Evolutionary conservation across 2,113 vertebrate species (phyloP).

Genomic region (Tauraco erythrolophus): DNA sequence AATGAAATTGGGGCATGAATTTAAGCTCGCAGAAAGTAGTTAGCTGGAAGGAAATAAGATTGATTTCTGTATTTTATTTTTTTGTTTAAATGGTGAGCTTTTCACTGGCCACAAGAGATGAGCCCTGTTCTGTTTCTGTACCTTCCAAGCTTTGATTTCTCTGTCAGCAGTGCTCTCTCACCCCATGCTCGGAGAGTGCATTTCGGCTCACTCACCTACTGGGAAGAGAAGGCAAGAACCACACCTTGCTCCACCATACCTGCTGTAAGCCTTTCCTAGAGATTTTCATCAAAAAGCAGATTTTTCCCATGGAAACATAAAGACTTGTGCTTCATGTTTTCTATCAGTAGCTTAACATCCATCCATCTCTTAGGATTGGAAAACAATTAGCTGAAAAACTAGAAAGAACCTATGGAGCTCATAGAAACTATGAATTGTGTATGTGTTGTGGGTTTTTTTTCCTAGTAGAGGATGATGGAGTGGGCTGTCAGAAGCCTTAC

Average conservation of each 20-base stretch:
- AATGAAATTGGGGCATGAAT: neutral
- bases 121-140: neutral
- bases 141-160: neutral
- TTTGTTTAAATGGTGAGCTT: neutral
- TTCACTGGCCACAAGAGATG: neutral
- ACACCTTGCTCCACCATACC: fast-evolving
- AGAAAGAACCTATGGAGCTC: neutral
- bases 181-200: neutral
- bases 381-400: neutral
- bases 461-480: neutral
- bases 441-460: neutral
- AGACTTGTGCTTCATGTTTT: neutral
- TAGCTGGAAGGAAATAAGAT: neutral
- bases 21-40: neutral
- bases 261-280: neutral
- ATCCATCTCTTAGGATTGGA: neutral
- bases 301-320: neutral
- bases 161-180: neutral
- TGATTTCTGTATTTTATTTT: neutral
- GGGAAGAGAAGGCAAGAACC: neutral
- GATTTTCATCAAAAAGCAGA: neutral
- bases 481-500: neutral
- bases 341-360: neutral
- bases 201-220: neutral
- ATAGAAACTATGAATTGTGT: neutral